Evolutionary conservation across 2,113 vertebrate genomes (phyloP).

Genomic region (Phasianus colchicus): DNA sequence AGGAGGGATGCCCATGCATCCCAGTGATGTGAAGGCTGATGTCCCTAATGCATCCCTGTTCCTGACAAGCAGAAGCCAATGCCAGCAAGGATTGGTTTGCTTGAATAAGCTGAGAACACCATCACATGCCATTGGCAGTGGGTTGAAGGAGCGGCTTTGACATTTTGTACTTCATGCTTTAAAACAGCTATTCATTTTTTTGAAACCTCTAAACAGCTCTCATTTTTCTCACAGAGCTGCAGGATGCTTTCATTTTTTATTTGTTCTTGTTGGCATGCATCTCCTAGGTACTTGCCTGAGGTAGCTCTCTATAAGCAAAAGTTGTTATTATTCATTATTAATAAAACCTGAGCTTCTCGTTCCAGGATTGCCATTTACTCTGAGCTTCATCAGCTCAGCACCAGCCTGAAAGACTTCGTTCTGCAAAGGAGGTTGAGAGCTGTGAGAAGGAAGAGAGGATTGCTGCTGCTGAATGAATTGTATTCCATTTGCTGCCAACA

Average conservation of each 20-base stretch:
- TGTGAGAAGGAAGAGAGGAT: background rate
- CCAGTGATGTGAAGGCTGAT: background rate
- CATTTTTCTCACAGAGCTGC: background rate
- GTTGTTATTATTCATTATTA: background rate
- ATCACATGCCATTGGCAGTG: background rate
- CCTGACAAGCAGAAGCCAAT: constrained; percentile 5
- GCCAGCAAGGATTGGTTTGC: background rate
- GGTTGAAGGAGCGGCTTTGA: background rate
- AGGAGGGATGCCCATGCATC: background rate
- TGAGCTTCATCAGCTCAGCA: background rate
- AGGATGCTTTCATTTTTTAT: background rate
- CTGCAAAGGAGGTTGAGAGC: background rate
- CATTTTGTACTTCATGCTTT: background rate
- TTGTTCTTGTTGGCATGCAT: background rate
- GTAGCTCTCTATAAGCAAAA: background rate
- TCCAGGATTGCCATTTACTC: background rate
- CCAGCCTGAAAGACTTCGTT: background rate
- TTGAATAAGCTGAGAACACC: background rate
- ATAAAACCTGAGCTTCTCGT: background rate
- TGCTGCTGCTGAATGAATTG: background rate
- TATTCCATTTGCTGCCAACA: constrained; percentile 17
- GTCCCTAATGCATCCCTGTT: background rate
- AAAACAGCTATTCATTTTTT: background rate
- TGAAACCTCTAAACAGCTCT: background rate
- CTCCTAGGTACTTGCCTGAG: background rate